A percentile compares a stretch with the other conserved stretches of the same genome.
Conservation (phyloP, 1,140 invertebrate species). For the Drosophila guanche region DNA sequence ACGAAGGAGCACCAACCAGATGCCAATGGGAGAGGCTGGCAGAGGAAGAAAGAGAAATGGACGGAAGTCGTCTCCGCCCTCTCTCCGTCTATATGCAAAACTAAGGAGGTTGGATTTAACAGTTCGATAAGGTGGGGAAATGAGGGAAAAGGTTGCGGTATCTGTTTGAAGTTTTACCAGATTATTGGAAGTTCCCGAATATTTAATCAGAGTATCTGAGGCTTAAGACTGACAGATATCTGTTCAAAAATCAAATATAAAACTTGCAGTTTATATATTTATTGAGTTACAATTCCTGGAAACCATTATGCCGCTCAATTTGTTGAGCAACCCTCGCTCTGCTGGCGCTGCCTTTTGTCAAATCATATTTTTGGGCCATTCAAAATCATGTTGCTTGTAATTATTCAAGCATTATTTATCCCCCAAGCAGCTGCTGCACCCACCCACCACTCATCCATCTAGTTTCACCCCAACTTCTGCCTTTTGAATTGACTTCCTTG, state of each 20-base stretch:
- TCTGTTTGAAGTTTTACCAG: background rate
- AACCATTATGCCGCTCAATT: too few species aligned
- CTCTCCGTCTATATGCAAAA: slow-evolving; percentile 31
- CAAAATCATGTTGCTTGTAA: slow-evolving; percentile 68
- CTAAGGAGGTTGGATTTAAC: slow-evolving; percentile 2
- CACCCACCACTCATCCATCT: background rate
- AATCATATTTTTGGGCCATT: slow-evolving; percentile 39
- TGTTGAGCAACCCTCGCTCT: background rate
- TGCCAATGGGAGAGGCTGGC: background rate
- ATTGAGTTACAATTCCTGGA: too few species aligned
- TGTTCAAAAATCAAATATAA: too few species aligned
- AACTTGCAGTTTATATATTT: too few species aligned
- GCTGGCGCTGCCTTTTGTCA: background rate
- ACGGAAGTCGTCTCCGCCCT: slow-evolving; percentile 29
- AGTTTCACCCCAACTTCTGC: background rate
- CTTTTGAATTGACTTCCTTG: slow-evolving; percentile 61
- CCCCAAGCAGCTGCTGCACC: slow-evolving; percentile 51
- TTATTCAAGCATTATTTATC: slow-evolving; percentile 79
- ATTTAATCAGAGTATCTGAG: background rate
- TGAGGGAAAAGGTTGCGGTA: background rate
- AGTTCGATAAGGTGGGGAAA: background rate
- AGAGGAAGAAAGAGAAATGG: slow-evolving; percentile 30
- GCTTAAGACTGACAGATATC: too few species aligned
- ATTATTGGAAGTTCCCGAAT: background rate
- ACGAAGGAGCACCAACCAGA: slow-evolving; percentile 17